Conservation (phyloP, 2,888 invertebrate species). For the Alloplasta piceator region DNA sequence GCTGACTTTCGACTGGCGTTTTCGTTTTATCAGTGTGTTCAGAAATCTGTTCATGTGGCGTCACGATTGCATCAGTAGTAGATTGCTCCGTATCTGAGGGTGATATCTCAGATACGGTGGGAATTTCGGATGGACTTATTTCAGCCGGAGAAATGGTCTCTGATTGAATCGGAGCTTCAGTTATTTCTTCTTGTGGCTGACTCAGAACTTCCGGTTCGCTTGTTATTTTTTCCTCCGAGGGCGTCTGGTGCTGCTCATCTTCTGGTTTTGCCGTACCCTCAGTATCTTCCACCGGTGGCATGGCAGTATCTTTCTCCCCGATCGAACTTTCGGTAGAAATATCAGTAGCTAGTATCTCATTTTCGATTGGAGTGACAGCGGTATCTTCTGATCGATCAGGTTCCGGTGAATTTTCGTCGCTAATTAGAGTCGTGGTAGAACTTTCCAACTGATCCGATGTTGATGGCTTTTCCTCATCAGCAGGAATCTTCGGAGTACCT, state of each 20-base stretch:
- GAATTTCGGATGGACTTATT: not conserved
- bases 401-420: too few species aligned
- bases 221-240: not conserved
- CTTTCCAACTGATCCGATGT: not conserved
- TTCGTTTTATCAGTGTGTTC: not conserved
- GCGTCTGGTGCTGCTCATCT: not conserved
- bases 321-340: conserved; percentile 26
- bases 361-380: too few species aligned
- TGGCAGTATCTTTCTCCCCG: conserved; percentile 2
- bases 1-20: too few species aligned
- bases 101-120: conserved; percentile 5
- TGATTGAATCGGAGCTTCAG: conserved; percentile 48
- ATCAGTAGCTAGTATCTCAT: too few species aligned
- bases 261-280: conserved; percentile 1
- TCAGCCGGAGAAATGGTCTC: conserved; percentile 8
- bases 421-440: too few species aligned
- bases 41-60: conserved; percentile 4
- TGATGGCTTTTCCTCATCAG: conserved; percentile 61
- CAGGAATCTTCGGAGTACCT: conserved; percentile 3
- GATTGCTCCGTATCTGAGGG: not conserved
- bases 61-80: conserved; percentile 6
- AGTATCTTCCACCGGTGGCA: not conserved
- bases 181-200: conserved; percentile 30
- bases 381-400: too few species aligned
- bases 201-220: conserved; percentile 17